phyloP scores from a whole-genome alignment of 92 coral and sea anemone genomes.

The Muricea muricata region DNA sequence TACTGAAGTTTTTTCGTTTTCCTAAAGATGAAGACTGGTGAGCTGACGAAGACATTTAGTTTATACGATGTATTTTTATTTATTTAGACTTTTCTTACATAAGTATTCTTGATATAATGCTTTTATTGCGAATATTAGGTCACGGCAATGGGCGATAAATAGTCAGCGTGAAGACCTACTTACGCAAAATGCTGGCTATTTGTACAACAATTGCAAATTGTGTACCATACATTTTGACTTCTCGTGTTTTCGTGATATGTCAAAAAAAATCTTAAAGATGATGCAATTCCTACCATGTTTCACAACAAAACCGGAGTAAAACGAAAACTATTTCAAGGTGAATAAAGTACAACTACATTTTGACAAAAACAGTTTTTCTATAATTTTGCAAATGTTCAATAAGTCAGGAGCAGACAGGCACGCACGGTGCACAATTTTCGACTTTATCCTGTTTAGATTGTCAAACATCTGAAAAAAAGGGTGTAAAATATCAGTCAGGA shows the following conservation, averaged over 20 bases:
- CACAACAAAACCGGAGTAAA: background rate
- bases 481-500: too few species aligned
- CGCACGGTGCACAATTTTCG: too few species aligned
- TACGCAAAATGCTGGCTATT: background rate
- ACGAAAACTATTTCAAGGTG: background rate
- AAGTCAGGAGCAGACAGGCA: too few species aligned
- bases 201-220: conserved; percentile 11
- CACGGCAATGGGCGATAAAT: conserved; percentile 6
- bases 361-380: too few species aligned
- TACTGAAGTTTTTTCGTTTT: background rate
- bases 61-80: too few species aligned
- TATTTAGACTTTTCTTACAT: background rate
- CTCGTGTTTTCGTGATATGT: background rate
- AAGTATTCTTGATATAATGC: too few species aligned
- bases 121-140: too few species aligned
- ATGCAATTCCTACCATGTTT: background rate
- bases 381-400: too few species aligned
- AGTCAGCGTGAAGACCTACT: background rate
- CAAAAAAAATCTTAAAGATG: background rate
- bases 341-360: too few species aligned
- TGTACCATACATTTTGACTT: background rate
- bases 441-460: too few species aligned
- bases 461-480: too few species aligned
- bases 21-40: background rate
- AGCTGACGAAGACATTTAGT: background rate